These are phyloP conservation scores for Chironomus tepperi DNA, from an alignment of 1,140 invertebrate genomes.

Conservation along the genomic window DNA sequence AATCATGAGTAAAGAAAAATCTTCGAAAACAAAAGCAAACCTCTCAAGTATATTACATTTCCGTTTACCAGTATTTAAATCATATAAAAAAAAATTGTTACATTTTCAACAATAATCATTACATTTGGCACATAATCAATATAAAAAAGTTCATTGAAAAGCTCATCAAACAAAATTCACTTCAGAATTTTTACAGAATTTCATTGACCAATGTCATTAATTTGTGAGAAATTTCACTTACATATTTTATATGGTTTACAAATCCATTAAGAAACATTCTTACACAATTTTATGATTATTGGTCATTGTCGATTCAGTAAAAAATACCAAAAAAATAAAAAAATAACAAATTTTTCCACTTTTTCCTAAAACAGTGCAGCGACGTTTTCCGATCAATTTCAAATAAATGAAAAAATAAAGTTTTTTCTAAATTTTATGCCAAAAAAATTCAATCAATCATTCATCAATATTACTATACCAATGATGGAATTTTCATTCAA, in stretches of 20 bases:
- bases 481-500: slow-evolving; percentile 4
- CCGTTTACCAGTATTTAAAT: slow-evolving; percentile 42
- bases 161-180: background rate
- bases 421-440: no score
- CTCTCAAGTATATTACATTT: slow-evolving; percentile 42
- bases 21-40: background rate
- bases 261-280: background rate
- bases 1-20: background rate
- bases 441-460: no score
- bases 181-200: slow-evolving; percentile 14
- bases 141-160: background rate
- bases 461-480: no score
- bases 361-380: slow-evolving; percentile 19
- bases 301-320: slow-evolving; percentile 22
- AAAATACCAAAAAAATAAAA: background rate
- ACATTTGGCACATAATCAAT: background rate
- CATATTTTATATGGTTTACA: background rate
- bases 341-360: slow-evolving; percentile 1
- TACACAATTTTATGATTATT: slow-evolving; percentile 15
- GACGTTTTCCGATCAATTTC: background rate
- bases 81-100: background rate
- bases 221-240: background rate
- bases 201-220: slow-evolving; percentile 18
- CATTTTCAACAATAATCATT: slow-evolving; percentile 12
- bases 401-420: slow-evolving; percentile 23